Percentiles rank a stretch among this genome's conserved stretches.
phyloP scores from a whole-genome alignment of 2,797 vertebrate species.

The Scolopax bukidnonensis region DNA sequence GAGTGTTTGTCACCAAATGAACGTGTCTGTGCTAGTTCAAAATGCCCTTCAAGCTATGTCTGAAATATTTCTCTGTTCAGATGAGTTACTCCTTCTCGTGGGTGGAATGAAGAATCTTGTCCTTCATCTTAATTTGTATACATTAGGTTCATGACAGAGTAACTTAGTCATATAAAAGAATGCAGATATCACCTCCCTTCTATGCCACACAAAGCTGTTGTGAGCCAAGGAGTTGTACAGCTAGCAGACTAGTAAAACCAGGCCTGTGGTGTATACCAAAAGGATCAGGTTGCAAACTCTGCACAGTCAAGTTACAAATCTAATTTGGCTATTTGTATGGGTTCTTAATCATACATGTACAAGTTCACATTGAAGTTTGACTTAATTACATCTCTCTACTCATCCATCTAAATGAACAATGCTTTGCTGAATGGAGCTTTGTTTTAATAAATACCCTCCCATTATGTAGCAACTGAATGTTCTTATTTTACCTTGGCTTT shows the following conservation, averaged over 20 bases:
- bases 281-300: neutral
- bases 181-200: conserved; percentile 31
- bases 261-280: neutral
- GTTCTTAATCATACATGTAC: neutral
- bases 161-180: conserved; percentile 50
- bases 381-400: conserved; percentile 9
- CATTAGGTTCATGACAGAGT: conserved; percentile 17
- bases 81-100: conserved; percentile 38
- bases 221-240: neutral
- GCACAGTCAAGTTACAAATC: neutral
- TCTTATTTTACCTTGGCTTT: conserved; percentile 16
- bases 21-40: conserved; percentile 20
- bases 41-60: conserved; percentile 39
- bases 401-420: conserved; percentile 8
- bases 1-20: conserved; percentile 56
- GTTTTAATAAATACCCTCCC: neutral
- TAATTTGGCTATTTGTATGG: neutral
- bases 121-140: conserved; percentile 55
- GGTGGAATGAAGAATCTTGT: conserved; percentile 60
- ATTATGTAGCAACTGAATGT: conserved; percentile 14
- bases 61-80: conserved; percentile 43
- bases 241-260: conserved; percentile 27
- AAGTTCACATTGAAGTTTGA: neutral
- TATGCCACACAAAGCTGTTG: neutral
- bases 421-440: conserved; percentile 4